Evolutionary conservation across 2,113 vertebrate species (phyloP).

Genomic region (Amblyornis subalaris): DNA sequence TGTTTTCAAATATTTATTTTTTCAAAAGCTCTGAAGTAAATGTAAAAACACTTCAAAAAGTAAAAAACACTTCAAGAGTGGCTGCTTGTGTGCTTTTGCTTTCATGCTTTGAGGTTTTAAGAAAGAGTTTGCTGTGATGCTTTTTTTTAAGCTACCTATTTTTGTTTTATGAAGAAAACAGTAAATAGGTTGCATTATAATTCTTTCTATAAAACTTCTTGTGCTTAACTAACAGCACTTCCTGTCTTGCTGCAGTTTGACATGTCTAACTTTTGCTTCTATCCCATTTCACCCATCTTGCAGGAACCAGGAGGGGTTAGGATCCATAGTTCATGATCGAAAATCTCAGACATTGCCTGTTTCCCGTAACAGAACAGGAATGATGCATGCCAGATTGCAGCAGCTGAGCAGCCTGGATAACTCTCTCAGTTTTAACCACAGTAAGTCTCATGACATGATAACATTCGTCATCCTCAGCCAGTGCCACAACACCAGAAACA

Average conservation of each 20-base stretch:
- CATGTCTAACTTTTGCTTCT: slow-evolving; percentile 84
- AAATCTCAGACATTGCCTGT: slow-evolving; percentile 99
- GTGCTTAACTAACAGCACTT: slow-evolving; percentile 81
- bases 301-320: slow-evolving; percentile 98
- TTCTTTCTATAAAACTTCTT: slow-evolving; percentile 20
- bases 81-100: slow-evolving; percentile 44
- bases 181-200: slow-evolving; percentile 6
- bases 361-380: slow-evolving; percentile 98
- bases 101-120: slow-evolving; percentile 29
- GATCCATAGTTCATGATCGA: slow-evolving; percentile 95
- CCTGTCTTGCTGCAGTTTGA: slow-evolving; percentile 71
- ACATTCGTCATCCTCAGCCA: slow-evolving; percentile 61
- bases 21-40: background rate
- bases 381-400: slow-evolving; percentile 99
- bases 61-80: background rate
- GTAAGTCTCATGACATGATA: slow-evolving; percentile 84
- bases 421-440: slow-evolving; percentile 98
- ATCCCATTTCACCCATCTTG: slow-evolving; percentile 88
- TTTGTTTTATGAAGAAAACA: slow-evolving; percentile 32
- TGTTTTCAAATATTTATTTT: background rate
- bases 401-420: slow-evolving; percentile 99
- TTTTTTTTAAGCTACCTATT: slow-evolving; percentile 22
- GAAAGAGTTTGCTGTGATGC: slow-evolving; percentile 36
- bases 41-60: too few relatives aligned
- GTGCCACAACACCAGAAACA: slow-evolving; percentile 68